A percentile compares a stretch with the other conserved stretches of the same genome.
These are phyloP conservation scores for Orientallactaga sibirica DNA, from an alignment of 2,797 vertebrate species.

Conservation along the genomic window DNA sequence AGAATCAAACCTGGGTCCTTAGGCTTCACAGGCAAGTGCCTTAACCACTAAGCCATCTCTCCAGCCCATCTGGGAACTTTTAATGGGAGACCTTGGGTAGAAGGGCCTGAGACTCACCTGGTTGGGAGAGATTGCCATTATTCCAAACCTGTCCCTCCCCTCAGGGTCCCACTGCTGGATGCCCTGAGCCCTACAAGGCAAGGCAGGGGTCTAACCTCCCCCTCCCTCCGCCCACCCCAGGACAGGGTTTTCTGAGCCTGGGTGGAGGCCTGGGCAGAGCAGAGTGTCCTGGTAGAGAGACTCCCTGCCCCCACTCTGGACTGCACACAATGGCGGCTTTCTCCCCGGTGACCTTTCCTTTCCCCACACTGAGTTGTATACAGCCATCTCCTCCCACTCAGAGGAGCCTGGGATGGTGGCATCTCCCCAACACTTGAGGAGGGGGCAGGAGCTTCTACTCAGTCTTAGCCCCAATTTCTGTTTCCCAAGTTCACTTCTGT, in stretches of 20 bases:
- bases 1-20: too few species aligned
- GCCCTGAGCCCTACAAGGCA: background rate
- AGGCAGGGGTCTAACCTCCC: conserved; percentile 31
- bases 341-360: conserved; percentile 79
- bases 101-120: background rate
- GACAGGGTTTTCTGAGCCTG: conserved; percentile 60
- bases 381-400: conserved; percentile 68
- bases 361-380: conserved; percentile 53
- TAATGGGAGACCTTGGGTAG: background rate
- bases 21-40: too few species aligned
- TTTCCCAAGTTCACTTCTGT: background rate
- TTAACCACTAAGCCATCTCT: too few species aligned
- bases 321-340: conserved; percentile 80
- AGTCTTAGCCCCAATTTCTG: background rate
- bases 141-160: background rate
- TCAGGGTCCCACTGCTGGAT: background rate
- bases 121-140: conserved; percentile 9
- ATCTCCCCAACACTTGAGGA: conserved; percentile 48
- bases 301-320: conserved; percentile 71
- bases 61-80: background rate
- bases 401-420: conserved; percentile 52
- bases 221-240: background rate
- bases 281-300: conserved; percentile 55
- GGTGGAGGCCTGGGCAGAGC: conserved; percentile 52
- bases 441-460: background rate